A percentile compares a stretch with the other conserved stretches of the same genome.
These are phyloP conservation scores for Drosophila parabipectinata DNA, from an alignment of 1,140 invertebrate genomes.

Conservation along the genomic window DNA sequence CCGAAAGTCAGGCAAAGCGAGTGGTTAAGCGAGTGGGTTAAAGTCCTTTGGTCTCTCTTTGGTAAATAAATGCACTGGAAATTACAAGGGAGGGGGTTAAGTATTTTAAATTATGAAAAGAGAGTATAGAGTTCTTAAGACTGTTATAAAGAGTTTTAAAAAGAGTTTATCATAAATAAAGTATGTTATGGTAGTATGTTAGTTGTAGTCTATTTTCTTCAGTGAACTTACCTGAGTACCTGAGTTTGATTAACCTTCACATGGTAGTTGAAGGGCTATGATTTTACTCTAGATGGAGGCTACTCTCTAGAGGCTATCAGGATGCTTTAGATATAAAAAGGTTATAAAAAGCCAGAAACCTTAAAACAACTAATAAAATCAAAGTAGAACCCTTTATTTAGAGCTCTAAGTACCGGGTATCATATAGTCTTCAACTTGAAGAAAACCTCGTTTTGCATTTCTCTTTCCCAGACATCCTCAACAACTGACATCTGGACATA, in stretches of 20 bases:
- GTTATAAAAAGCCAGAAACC: too few species aligned
- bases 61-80: neutral
- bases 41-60: neutral
- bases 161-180: too few species aligned
- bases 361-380: too few species aligned
- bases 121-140: too few species aligned
- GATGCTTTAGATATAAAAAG: too few species aligned
- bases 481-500: slow-evolving; percentile 53
- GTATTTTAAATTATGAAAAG: too few species aligned
- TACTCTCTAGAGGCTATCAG: neutral
- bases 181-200: too few species aligned
- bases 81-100: too few species aligned
- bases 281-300: neutral
- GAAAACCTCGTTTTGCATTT: slow-evolving; percentile 15
- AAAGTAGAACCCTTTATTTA: too few species aligned
- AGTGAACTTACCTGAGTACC: too few species aligned
- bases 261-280: neutral
- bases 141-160: too few species aligned
- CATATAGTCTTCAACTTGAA: neutral
- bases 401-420: neutral
- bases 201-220: too few species aligned
- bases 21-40: slow-evolving; percentile 2
- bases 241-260: slow-evolving; percentile 40
- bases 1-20: slow-evolving; percentile 11
- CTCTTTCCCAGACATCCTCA: slow-evolving; percentile 19